These are phyloP conservation scores for Yoshiicerus persimilis DNA, from an alignment of 1,140 invertebrate species.

Conservation along the genomic window DNA sequence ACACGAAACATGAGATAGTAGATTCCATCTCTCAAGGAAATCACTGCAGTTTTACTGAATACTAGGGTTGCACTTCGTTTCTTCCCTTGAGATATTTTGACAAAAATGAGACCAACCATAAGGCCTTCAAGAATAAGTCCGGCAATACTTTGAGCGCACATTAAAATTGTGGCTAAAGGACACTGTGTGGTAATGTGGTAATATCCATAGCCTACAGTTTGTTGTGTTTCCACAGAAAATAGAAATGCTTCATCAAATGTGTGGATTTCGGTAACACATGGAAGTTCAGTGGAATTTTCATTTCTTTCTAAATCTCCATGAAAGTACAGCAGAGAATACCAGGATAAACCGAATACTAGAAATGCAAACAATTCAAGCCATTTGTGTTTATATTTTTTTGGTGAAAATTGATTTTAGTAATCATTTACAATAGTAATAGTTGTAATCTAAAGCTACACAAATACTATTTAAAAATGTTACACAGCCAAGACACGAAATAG, in stretches of 20 bases:
- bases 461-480: background rate
- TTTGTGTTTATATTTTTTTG: no score
- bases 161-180: background rate
- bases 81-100: constrained; percentile 82
- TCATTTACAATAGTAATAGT: background rate
- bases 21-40: constrained; percentile 71
- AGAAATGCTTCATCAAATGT: constrained; percentile 18
- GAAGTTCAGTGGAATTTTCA: background rate
- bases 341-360: background rate
- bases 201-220: constrained; percentile 26
- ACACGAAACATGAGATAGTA: constrained; percentile 85
- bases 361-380: background rate
- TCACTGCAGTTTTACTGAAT: constrained; percentile 85
- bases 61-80: constrained; percentile 90
- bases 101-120: constrained; percentile 86
- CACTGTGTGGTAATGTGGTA: constrained; percentile 32
- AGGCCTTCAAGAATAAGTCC: constrained; percentile 23
- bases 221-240: constrained; percentile 38
- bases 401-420: no score
- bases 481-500: constrained; percentile 20
- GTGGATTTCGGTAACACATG: constrained; percentile 29
- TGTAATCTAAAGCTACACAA: background rate
- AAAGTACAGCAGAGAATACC: constrained; percentile 22
- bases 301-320: constrained; percentile 20
- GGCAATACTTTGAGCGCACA: constrained; percentile 24